Evolutionary conservation across 2,797 vertebrate species (phyloP), one percentile per base, ranked within the genome.

Genomic region (Sitta carolinensis): DNA sequence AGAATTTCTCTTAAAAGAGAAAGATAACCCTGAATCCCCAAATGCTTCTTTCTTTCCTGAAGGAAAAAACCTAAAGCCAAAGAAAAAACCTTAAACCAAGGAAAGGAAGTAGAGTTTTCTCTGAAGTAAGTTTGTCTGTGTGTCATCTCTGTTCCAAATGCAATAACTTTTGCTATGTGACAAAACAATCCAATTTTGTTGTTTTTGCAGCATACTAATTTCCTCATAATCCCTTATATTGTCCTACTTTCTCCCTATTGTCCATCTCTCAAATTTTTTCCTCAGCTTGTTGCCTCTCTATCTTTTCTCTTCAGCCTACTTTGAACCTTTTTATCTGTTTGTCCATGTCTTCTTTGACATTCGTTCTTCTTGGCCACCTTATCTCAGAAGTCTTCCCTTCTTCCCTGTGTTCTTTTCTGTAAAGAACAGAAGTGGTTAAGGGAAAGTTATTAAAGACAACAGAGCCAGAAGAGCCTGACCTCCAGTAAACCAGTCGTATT

Each of bases 361-460:
- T 67, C 2, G 2, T 86, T 89, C 10, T 76, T 87, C 52, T 68
- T 62, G 48, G 10, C 17, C 19, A 36, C 50, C 29, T 77, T 32
- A 47, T 87, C 42, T 48, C 51, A 43, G n/a, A 85, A n/a, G 11
- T 80, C 47, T 62, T 79, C 21, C 29, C 7, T 66, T 40, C 57
- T 51, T 43, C 13, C 9, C 18, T 69, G 20, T 45, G 9, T 68
- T 87, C 16, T 66, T 88, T 40, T 74, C 10, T 38, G 18, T 87
- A 30, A 90, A 89, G 58, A 86, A 29, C 43, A 87, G 66, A 93
- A 89, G 40, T 73, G 62, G 54, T 93, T 93, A 86, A 88, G 59
- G 52, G 55, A 67, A 81, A 90, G 12, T 79, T 81, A 72, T 66
- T 92, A 83, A 85, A 94, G 29, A 75, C 16, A 1, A 27, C 34